Percentiles rank a stretch among this genome's conserved stretches.
Evolutionary conservation across 2,888 invertebrate species (phyloP).

Genomic region (Pomacea canaliculata): DNA sequence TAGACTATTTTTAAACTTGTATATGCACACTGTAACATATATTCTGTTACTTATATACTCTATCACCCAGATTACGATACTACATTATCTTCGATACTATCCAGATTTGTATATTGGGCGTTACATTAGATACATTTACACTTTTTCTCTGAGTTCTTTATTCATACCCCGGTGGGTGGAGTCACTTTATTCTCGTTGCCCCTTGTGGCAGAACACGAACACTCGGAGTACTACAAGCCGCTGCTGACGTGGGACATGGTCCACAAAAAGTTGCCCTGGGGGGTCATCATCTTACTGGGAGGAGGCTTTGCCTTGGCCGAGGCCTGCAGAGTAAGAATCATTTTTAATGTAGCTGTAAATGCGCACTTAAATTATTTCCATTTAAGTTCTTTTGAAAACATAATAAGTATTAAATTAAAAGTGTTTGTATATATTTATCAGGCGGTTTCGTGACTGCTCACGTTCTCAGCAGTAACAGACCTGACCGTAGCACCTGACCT

Average conservation of each 20-base stretch:
- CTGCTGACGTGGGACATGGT: slow-evolving; percentile 88
- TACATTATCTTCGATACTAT: too few relatives aligned
- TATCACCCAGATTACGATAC: too few relatives aligned
- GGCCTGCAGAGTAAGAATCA: slow-evolving; percentile 77
- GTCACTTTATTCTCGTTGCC: background rate
- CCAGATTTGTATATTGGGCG: too few relatives aligned
- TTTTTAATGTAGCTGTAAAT: background rate
- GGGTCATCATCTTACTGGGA: slow-evolving; percentile 82
- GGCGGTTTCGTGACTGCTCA: background rate
- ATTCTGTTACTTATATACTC: too few relatives aligned
- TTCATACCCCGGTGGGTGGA: background rate
- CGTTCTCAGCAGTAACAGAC: too few relatives aligned
- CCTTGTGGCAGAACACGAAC: slow-evolving; percentile 2
- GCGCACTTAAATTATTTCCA: too few relatives aligned
- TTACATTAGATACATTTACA: background rate
- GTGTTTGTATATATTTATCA: background rate
- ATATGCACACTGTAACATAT: too few relatives aligned
- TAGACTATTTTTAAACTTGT: too few relatives aligned
- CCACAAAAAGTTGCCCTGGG: slow-evolving; percentile 90
- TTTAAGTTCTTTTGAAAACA: too few relatives aligned
- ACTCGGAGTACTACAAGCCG: slow-evolving; percentile 65
- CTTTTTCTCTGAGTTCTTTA: background rate
- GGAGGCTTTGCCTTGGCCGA: slow-evolving; percentile 93
- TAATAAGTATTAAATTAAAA: too few relatives aligned
- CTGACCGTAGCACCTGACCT: too few relatives aligned